phyloP scores from a whole-genome alignment of 2,888 invertebrate species.

The Meganola albula region DNA sequence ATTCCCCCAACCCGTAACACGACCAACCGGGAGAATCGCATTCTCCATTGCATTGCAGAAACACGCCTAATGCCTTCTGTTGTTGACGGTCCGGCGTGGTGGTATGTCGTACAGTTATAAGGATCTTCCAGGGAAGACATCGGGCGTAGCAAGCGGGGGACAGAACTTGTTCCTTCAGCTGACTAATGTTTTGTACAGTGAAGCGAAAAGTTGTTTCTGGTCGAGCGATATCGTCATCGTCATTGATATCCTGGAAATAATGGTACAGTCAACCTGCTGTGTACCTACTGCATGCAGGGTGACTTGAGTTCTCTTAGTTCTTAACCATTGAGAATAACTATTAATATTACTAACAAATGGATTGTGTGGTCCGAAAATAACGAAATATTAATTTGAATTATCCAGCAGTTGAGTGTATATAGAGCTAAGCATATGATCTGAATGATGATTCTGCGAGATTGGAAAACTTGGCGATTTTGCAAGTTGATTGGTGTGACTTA shows the following conservation, averaged over 20 bases:
- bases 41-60: slow-evolving; percentile 97
- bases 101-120: slow-evolving; percentile 91
- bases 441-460: no score
- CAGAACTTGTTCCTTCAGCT: slow-evolving; percentile 88
- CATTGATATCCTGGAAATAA: slow-evolving; percentile 65
- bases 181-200: slow-evolving; percentile 90
- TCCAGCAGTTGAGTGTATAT: no score
- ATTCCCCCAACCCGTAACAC: slow-evolving; percentile 95
- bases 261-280: no score
- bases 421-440: no score
- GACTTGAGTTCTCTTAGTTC: no score
- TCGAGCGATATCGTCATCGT: slow-evolving; percentile 87
- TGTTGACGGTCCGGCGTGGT: slow-evolving; percentile 85
- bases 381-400: no score
- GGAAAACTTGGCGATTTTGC: no score
- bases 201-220: slow-evolving; percentile 95
- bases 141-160: slow-evolving; percentile 95
- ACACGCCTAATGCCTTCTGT: slow-evolving; percentile 87
- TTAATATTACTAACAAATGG: no score
- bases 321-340: no score
- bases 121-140: slow-evolving; percentile 98
- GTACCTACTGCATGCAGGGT: no score
- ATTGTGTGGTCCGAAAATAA: no score
- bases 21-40: slow-evolving; percentile 98
- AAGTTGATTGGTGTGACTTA: no score